Conservation (phyloP, 1,140 invertebrate species). For the Bombus balteatus region DNA sequence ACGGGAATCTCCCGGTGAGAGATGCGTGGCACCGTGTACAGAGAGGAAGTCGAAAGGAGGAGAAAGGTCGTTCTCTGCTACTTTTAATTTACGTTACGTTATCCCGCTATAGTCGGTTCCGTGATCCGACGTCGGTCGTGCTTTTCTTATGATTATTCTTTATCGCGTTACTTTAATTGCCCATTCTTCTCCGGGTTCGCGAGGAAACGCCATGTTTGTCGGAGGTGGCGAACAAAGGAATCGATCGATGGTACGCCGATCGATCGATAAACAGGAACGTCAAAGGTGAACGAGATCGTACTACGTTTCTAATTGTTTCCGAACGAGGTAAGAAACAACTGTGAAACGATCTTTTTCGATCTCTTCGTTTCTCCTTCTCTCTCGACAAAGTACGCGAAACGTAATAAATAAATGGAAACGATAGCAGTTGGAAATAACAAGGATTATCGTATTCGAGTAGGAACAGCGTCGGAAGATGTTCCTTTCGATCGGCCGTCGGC, state of each 20-base stretch:
- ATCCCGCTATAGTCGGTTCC: slow-evolving; percentile 32
- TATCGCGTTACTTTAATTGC: slow-evolving; percentile 23
- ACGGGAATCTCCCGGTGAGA: slow-evolving; percentile 58
- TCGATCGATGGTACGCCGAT: neutral
- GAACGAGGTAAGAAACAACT: neutral
- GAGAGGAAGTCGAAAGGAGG: slow-evolving; percentile 43
- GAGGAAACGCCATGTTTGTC: no score
- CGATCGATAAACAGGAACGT: neutral
- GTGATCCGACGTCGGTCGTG: slow-evolving; percentile 16
- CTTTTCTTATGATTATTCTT: slow-evolving; percentile 18
- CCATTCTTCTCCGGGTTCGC: neutral
- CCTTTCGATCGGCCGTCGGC: slow-evolving; percentile 40
- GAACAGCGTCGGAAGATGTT: slow-evolving; percentile 50
- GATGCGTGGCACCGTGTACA: slow-evolving; percentile 10
- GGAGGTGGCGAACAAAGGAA: neutral
- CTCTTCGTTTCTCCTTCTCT: no score
- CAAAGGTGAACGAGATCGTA: no score
- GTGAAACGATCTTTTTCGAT: neutral
- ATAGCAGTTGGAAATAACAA: slow-evolving; percentile 29
- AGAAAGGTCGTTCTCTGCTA: slow-evolving; percentile 32
- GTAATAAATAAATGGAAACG: neutral
- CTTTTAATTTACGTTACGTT: slow-evolving; percentile 52
- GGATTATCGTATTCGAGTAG: neutral
- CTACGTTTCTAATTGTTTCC: neutral
- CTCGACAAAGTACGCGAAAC: neutral